phyloP scores from a whole-genome alignment of 2,888 invertebrate species.

The Aproaerema taeniolella region DNA sequence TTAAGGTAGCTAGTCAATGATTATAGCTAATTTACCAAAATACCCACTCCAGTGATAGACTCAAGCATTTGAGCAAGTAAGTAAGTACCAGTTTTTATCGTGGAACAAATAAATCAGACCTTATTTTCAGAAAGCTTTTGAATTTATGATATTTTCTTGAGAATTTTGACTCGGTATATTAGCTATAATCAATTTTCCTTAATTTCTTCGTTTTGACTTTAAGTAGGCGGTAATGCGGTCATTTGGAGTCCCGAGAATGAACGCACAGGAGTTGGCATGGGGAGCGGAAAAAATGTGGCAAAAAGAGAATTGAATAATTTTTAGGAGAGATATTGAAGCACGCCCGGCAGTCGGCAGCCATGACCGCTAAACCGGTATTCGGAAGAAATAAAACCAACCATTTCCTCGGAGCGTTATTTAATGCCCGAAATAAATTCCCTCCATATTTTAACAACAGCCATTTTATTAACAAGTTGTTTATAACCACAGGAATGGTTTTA shows the following conservation, averaged over 20 bases:
- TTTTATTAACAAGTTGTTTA: background rate
- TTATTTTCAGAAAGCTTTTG: background rate
- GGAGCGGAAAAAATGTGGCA: constrained; percentile 23
- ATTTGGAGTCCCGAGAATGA: constrained; percentile 28
- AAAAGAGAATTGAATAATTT: constrained; percentile 42
- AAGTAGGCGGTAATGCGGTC: constrained; percentile 19
- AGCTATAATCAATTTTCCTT: constrained; percentile 20
- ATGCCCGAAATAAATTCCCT: constrained; percentile 34
- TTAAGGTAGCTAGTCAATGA: too few species aligned
- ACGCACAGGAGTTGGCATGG: constrained; percentile 18
- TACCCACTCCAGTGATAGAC: too few species aligned
- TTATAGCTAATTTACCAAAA: too few species aligned
- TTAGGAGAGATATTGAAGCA: constrained; percentile 36
- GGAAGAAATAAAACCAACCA: constrained; percentile 42
- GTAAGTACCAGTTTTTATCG: too few species aligned
- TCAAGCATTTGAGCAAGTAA: too few species aligned
- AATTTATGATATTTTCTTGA: constrained; percentile 1
- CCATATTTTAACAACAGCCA: constrained; percentile 20
- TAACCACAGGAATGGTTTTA: too few species aligned
- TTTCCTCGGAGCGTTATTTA: constrained; percentile 37
- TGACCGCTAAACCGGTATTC: constrained; percentile 40
- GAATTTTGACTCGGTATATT: constrained; percentile 13
- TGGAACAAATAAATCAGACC: background rate
- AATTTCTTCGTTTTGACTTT: constrained; percentile 17
- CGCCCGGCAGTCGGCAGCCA: constrained; percentile 31